These are phyloP conservation scores for Pollenia griseotomentosa DNA, from an alignment of 2,888 invertebrate species.

Conservation along the genomic window DNA sequence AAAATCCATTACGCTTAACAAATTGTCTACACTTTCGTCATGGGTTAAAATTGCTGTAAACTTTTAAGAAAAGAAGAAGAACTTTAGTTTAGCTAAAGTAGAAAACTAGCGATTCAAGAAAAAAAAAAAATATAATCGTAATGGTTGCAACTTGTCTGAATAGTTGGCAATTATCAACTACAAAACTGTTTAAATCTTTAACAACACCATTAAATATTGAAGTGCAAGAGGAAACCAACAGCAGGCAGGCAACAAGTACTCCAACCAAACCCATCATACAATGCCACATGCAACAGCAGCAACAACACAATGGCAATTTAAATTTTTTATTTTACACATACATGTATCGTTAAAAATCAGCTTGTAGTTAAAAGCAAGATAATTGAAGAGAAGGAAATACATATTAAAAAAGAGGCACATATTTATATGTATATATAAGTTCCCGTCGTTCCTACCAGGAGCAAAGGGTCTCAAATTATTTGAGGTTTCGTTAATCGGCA, in stretches of 20 bases:
- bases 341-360: no score
- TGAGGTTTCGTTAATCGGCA: no score
- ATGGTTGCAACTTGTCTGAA: slow-evolving; percentile 27
- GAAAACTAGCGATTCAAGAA: neutral
- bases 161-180: slow-evolving; percentile 37
- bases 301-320: neutral
- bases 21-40: neutral
- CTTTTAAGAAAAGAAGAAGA: neutral
- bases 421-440: no score
- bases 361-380: no score
- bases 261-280: no score
- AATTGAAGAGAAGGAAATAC: no score
- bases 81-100: neutral
- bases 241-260: neutral
- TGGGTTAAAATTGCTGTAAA: neutral
- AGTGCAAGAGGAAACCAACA: slow-evolving; percentile 13
- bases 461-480: no score
- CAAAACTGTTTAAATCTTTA: slow-evolving; percentile 42
- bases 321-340: neutral
- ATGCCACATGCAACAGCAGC: neutral
- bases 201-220: slow-evolving; percentile 36
- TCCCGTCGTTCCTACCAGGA: no score
- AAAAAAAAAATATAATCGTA: slow-evolving; percentile 1
- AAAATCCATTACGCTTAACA: no score
- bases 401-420: no score